phyloP scores from a whole-genome alignment of 2,797 vertebrate genomes.

The Characodon lateralis region DNA sequence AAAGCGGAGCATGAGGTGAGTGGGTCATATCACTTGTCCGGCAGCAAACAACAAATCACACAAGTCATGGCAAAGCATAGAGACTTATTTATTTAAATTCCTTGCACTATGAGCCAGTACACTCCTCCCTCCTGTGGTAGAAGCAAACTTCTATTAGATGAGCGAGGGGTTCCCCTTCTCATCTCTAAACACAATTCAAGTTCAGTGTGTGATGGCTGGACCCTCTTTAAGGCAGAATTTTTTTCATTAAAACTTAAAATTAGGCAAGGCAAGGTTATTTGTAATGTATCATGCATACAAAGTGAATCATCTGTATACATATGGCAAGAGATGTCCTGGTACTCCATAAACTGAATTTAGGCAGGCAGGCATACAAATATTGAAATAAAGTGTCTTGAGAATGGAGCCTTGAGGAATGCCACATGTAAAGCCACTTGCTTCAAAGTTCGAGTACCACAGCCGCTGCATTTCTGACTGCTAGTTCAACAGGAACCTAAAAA shows the following conservation, averaged over 20 bases:
- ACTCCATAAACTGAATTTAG: neutral
- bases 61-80: slow-evolving; percentile 52
- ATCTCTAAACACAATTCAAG: slow-evolving; percentile 60
- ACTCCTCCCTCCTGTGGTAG: neutral
- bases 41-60: slow-evolving; percentile 59
- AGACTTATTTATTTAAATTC: neutral
- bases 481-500: neutral
- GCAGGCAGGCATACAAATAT: neutral
- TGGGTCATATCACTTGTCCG: slow-evolving; percentile 6
- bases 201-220: slow-evolving; percentile 46
- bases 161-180: slow-evolving; percentile 53
- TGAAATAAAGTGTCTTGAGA: neutral
- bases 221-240: slow-evolving; percentile 17
- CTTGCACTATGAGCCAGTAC: neutral
- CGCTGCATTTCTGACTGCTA: neutral
- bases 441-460: neutral
- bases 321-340: neutral
- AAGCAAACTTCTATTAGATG: slow-evolving; percentile 67
- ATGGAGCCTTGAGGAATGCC: neutral
- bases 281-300: too few relatives aligned
- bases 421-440: neutral
- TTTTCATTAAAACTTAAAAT: too few relatives aligned
- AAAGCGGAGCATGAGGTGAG: slow-evolving; percentile 36
- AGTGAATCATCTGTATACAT: neutral
- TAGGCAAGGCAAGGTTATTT: neutral